Evolutionary conservation across 2,797 vertebrate species (phyloP).

Genomic region (Nyctalus aviator): DNA sequence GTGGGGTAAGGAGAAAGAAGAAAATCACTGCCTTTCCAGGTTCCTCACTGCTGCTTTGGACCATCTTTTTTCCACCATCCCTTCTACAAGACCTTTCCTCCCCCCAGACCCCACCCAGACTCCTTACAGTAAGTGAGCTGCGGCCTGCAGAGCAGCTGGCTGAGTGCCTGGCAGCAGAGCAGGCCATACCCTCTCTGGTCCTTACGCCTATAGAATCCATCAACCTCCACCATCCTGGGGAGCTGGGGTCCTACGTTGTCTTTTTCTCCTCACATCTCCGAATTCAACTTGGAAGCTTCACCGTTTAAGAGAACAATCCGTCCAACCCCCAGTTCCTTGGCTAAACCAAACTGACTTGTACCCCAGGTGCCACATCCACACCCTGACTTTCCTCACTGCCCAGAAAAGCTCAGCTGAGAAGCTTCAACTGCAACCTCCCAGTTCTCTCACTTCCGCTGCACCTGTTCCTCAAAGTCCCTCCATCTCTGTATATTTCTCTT

Average conservation of each 20-base stretch:
- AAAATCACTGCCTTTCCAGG: not conserved
- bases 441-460: not conserved
- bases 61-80: not conserved
- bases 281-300: not conserved
- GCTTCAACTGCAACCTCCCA: not conserved
- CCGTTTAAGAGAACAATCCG: not conserved
- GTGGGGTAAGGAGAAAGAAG: not conserved
- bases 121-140: not conserved
- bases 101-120: not conserved
- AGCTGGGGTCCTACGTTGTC: not conserved
- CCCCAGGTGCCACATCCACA: not conserved
- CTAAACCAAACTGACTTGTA: not conserved
- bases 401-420: not conserved
- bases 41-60: not conserved
- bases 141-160: not conserved
- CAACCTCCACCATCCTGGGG: not conserved
- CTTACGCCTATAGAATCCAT: not conserved
- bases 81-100: not conserved
- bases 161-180: not conserved
- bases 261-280: not conserved
- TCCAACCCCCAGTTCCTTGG: not conserved
- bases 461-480: not conserved
- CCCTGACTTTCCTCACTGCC: not conserved
- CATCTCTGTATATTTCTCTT: not conserved
- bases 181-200: fast-evolving